phyloP scores from a whole-genome alignment of 2,113 vertebrate species.

The Gnathonemus longibarbis region DNA sequence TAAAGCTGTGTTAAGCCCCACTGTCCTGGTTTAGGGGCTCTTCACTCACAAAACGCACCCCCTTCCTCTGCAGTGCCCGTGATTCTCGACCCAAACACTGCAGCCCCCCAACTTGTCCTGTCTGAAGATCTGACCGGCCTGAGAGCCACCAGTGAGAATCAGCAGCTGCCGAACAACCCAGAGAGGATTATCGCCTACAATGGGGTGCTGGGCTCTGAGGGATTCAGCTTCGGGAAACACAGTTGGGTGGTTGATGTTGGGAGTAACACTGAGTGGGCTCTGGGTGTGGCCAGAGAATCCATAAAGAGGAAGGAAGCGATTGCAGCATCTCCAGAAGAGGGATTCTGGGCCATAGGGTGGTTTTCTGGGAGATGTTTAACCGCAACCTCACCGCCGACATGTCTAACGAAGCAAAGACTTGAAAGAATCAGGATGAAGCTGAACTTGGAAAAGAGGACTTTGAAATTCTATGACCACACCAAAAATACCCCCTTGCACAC shows the following conservation, averaged over 20 bases:
- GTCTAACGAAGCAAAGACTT: constrained; percentile 8
- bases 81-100: constrained; percentile 47
- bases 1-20: background rate
- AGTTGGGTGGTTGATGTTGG: constrained; percentile 46
- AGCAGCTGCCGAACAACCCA: constrained; percentile 38
- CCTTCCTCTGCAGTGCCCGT: constrained; percentile 24
- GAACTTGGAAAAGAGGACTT: constrained; percentile 26
- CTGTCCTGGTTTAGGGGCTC: background rate
- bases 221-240: constrained; percentile 42
- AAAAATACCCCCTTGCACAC: constrained; percentile 18
- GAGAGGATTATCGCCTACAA: constrained; percentile 15
- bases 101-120: background rate
- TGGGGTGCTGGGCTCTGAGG: constrained; percentile 29
- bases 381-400: background rate
- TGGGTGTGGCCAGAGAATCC: constrained; percentile 37
- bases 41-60: background rate
- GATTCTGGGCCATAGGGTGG: constrained; percentile 27
- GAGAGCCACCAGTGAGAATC: fast-evolving
- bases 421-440: constrained; percentile 40
- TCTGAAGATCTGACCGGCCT: constrained; percentile 45
- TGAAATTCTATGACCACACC: constrained; percentile 25
- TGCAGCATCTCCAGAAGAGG: background rate
- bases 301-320: background rate
- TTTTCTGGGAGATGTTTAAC: fast-evolving
- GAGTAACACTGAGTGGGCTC: background rate